Conservation (phyloP, 2,797 vertebrate genomes). For the Helostoma temminkii region DNA sequence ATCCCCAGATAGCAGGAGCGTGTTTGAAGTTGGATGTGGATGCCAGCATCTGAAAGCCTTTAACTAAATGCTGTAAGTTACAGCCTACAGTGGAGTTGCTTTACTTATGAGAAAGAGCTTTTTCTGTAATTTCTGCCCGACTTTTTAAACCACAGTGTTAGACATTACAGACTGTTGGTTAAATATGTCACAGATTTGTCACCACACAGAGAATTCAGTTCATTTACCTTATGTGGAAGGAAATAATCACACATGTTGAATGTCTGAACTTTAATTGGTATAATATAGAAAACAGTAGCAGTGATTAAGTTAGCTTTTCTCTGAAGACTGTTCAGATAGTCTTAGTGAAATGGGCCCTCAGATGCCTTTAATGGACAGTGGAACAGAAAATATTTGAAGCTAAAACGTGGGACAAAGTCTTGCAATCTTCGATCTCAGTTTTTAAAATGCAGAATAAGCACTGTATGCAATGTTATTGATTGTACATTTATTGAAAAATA, state of each 20-base stretch:
- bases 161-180: not conserved
- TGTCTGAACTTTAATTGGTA: not conserved
- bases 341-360: no score
- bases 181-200: not conserved
- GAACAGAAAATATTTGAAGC: no score
- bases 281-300: no score
- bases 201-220: not conserved
- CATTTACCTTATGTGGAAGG: not conserved
- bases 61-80: slow-evolving; percentile 45
- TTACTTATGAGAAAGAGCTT: slow-evolving; percentile 9
- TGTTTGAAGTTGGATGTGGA: slow-evolving; percentile 56
- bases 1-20: slow-evolving; percentile 46
- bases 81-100: slow-evolving; percentile 7
- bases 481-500: no score
- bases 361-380: no score
- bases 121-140: slow-evolving; percentile 1
- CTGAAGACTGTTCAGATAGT: no score
- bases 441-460: no score
- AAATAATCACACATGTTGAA: not conserved
- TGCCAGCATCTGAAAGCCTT: slow-evolving; percentile 35
- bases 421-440: no score
- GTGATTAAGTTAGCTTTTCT: no score
- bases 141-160: not conserved
- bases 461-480: no score
- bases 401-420: no score